A percentile compares a stretch with the other conserved stretches of the same genome.
Evolutionary conservation across 2,113 vertebrate species (phyloP).

Genomic region (Microcebus ravelobensis): DNA sequence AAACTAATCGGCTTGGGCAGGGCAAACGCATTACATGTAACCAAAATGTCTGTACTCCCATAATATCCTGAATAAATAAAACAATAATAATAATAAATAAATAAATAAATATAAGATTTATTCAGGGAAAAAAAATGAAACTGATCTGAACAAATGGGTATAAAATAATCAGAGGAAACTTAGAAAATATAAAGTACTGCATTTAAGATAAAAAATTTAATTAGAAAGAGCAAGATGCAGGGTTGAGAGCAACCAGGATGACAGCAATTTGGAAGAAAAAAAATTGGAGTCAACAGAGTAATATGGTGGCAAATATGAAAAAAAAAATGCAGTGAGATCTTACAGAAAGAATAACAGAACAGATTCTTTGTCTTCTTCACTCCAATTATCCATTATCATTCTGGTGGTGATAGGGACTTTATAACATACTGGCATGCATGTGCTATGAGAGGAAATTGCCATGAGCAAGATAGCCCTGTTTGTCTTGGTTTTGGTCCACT

Average conservation of each 20-base stretch:
- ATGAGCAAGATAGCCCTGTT: background rate
- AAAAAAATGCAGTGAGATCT: background rate
- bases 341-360: background rate
- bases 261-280: background rate
- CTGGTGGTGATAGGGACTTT: background rate
- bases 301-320: background rate
- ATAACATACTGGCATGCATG: background rate
- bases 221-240: background rate
- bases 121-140: background rate
- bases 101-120: too few relatives aligned
- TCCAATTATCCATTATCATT: background rate
- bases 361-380: background rate
- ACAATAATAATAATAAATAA: too few relatives aligned
- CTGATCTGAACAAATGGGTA: background rate
- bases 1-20: background rate
- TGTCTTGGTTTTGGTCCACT: background rate
- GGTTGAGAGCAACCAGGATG: background rate
- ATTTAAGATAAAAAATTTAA: background rate
- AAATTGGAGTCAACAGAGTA: background rate
- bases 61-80: too few relatives aligned
- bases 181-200: background rate
- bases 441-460: background rate
- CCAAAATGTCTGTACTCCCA: too few relatives aligned
- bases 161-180: background rate
- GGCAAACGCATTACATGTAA: too few relatives aligned